A percentile compares a stretch with the other conserved stretches of the same genome.
phyloP scores from a whole-genome alignment of 2,888 invertebrate genomes.

The Cartodere bifasciata region DNA sequence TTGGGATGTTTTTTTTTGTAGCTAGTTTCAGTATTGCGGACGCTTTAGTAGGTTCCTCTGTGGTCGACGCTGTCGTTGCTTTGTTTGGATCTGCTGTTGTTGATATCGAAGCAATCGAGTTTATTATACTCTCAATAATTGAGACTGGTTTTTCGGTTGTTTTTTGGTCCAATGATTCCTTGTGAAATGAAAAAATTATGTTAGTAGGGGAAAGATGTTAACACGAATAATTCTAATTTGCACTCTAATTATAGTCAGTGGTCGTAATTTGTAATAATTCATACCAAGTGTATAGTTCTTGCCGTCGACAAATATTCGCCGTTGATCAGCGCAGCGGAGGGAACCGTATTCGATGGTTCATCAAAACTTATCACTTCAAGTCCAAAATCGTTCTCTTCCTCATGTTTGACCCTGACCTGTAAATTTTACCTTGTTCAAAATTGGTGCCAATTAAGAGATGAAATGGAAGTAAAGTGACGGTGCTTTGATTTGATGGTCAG shows the following conservation, averaged over 20 bases:
- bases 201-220: too few species aligned
- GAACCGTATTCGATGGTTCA: constrained; percentile 30
- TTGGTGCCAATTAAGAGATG: too few species aligned
- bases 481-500: too few species aligned
- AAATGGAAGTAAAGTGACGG: too few species aligned
- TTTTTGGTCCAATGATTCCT: constrained; percentile 10
- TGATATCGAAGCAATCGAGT: constrained; percentile 32
- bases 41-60: constrained; percentile 17
- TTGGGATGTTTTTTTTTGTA: constrained; percentile 25
- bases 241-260: too few species aligned
- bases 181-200: constrained; percentile 13
- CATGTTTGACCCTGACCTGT: constrained; percentile 26
- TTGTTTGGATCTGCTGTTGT: constrained; percentile 23
- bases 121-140: constrained; percentile 34
- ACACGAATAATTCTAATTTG: too few species aligned
- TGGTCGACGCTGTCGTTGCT: constrained; percentile 15
- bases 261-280: too few species aligned
- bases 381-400: constrained; percentile 28
- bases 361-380: constrained; percentile 33
- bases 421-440: too few species aligned
- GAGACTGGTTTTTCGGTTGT: constrained; percentile 30
- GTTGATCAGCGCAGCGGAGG: constrained; percentile 32
- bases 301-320: constrained; percentile 26
- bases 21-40: constrained; percentile 33
- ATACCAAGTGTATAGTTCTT: too few species aligned